Conservation (phyloP, 2,888 invertebrate species). For the Malachius bipustulatus region DNA sequence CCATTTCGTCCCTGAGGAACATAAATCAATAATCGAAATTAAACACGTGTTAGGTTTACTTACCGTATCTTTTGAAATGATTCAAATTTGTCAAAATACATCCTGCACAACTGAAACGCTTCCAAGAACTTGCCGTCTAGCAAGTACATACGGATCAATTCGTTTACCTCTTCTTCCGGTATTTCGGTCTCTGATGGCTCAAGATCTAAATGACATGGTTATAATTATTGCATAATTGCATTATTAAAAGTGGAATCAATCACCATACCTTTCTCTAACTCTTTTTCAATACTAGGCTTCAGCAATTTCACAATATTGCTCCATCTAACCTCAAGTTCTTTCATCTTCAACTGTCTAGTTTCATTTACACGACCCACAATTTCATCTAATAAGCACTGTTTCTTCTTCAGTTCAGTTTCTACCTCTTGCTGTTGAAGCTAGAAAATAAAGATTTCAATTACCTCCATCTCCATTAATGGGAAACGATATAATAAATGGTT, state of each 20-base stretch:
- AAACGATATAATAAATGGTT: too few species aligned
- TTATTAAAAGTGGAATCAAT: constrained; percentile 4
- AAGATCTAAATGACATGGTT: neutral
- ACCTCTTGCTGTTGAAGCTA: constrained; percentile 37
- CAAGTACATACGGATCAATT: constrained; percentile 29
- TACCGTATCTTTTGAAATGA: neutral
- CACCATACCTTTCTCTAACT: constrained; percentile 32
- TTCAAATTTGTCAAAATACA: constrained; percentile 9
- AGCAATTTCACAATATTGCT: constrained; percentile 42
- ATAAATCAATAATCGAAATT: too few species aligned
- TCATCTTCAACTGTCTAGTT: constrained; percentile 39
- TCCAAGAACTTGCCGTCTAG: constrained; percentile 41
- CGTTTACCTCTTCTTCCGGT: constrained; percentile 14
- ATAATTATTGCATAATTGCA: too few species aligned
- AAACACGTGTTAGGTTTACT: too few species aligned
- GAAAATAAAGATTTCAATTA: too few species aligned
- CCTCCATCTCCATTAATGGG: too few species aligned
- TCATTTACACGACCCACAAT: constrained; percentile 46
- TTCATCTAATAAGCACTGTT: constrained; percentile 31
- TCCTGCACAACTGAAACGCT: constrained; percentile 33
- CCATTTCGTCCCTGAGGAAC: constrained; percentile 11
- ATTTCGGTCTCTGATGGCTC: neutral
- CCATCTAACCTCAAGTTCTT: constrained; percentile 39
- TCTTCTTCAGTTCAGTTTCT: constrained; percentile 46
- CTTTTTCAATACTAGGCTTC: constrained; percentile 39